phyloP scores from a whole-genome alignment of 1,140 invertebrate genomes.

The Bemisia tabaci region DNA sequence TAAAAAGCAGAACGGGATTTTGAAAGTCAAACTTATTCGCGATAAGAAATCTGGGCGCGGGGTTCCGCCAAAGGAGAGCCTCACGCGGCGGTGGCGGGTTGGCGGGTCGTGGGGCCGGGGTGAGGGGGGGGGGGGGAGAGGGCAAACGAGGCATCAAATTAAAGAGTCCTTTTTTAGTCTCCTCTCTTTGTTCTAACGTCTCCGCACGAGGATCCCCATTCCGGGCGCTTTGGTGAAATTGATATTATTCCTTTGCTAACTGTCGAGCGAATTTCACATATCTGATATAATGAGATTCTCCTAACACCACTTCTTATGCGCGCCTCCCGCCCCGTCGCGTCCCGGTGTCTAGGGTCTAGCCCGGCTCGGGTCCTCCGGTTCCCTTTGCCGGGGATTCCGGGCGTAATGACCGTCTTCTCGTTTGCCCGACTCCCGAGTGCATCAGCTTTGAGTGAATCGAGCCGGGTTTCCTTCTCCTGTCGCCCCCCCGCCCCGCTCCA shows the following conservation, averaged over 20 bases:
- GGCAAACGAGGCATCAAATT: not conserved
- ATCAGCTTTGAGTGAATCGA: not conserved
- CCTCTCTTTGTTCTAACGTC: not conserved
- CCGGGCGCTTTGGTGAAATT: not conserved
- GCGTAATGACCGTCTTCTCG: not conserved
- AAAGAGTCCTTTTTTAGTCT: not conserved
- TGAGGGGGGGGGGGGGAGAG: not conserved
- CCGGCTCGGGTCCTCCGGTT: not conserved
- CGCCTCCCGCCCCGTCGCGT: not conserved
- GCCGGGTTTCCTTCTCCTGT: too few species aligned
- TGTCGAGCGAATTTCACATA: not conserved
- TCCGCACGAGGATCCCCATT: too few species aligned
- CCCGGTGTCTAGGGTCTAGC: too few species aligned
- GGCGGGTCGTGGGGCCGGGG: slow-evolving; percentile 1
- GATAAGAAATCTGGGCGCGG: too few species aligned
- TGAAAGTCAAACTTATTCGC: too few species aligned
- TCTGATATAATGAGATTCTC: not conserved
- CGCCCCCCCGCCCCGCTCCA: too few species aligned
- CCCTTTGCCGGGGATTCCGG: not conserved
- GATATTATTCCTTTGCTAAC: not conserved
- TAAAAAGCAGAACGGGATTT: too few species aligned
- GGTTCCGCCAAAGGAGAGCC: too few species aligned
- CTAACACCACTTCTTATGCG: not conserved
- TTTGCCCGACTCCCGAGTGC: not conserved
- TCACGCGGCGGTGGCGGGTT: not conserved